Base-by-base conservation (phyloP, 2,797 vertebrate species). In the Nyctalus aviator region DNA sequence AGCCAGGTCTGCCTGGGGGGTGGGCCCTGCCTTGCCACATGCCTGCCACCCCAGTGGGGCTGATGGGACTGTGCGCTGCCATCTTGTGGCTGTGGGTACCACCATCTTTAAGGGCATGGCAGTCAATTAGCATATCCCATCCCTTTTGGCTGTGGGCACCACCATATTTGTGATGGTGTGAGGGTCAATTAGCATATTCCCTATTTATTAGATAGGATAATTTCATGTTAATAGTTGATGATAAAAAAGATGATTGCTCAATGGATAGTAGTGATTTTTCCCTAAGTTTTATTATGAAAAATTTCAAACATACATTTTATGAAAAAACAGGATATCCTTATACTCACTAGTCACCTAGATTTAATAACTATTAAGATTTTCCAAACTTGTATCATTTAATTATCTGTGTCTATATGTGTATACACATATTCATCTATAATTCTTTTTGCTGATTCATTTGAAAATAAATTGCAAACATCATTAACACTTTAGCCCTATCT, bases 391-490 rank as follows among this genome's bases (percentile, higher is more conserved):
- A 76, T 44, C 64, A 55, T 27, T 90, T 86, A 87, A 75, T 30
- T 9, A 44, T 76, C 69, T 90, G 2, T 15, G 5, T 73, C 37
- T 75, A 14, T 55, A 17, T 32, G 10, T 53, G 8, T 77, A 64
- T 37, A 44, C 23, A 44, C 2, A 55, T 30, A 62, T 10, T 48
- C 9, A 37, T 73, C 44, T 27, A 64, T 72, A 13, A 69, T 20
- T 21, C 32, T 76, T 95, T 93, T 78, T 88, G 78, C 21, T 91
- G 75, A 78, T 44, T 93, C n/a, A 81, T 21, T 95, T 91, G 59
- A 77, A 91, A 89, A 53, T 85, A 85, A 73, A 76, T 82, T 78
- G 23, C 20, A 93, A 78, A 72, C 1, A 20, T 88, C 23, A 69
- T 73, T 44, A 84, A 66, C 1, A 30, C 10, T 89, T 94, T 21